Conservation (phyloP, 2,113 vertebrate species). For the Capra hircus region DNA sequence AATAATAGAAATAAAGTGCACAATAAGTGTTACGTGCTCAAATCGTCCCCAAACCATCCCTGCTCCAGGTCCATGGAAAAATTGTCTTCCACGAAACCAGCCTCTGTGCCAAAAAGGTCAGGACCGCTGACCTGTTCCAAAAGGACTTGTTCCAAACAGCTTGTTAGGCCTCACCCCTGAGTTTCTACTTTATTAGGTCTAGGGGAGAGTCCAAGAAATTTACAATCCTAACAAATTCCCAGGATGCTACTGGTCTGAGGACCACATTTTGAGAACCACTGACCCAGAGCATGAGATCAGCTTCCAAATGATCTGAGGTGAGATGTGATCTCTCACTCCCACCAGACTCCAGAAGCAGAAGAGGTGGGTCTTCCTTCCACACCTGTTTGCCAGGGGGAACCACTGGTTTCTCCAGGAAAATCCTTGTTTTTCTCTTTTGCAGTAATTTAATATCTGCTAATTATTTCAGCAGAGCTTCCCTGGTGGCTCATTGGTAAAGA, state of each 20-base stretch:
- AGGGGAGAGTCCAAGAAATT: neutral
- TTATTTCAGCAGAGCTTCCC: neutral
- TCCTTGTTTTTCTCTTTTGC: neutral
- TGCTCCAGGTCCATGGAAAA: neutral
- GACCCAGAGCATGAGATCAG: neutral
- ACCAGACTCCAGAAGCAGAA: neutral
- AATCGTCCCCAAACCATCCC: neutral
- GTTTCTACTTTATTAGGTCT: neutral
- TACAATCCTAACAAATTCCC: neutral
- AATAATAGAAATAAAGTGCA: neutral
- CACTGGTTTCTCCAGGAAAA: neutral
- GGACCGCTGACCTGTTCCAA: neutral
- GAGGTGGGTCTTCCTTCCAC: neutral
- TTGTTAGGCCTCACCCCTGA: neutral
- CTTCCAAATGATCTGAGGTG: neutral
- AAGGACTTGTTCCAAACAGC: neutral
- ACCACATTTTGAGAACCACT: neutral
- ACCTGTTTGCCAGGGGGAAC: neutral
- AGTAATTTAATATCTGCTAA: neutral
- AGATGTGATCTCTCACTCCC: neutral
- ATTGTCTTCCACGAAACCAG: neutral
- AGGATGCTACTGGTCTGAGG: neutral
- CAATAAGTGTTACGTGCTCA: neutral
- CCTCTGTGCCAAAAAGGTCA: neutral
- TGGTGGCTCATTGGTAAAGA: neutral